phyloP scores from a whole-genome alignment of 2,113 vertebrate species.

The Tachycineta bicolor region DNA sequence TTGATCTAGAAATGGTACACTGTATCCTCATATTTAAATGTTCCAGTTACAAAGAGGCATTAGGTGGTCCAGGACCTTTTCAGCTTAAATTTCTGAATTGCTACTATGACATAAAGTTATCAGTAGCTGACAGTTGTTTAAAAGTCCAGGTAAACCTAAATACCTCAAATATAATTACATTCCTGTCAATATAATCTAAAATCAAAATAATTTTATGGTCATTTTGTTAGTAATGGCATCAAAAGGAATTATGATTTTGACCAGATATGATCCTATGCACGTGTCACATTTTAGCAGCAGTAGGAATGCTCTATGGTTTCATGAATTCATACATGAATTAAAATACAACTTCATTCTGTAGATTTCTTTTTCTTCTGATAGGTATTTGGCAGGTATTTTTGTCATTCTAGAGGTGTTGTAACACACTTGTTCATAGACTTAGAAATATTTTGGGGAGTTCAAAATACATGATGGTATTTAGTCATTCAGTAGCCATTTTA shows the following conservation, averaged over 20 bases:
- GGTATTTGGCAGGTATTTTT: neutral
- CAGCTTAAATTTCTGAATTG: neutral
- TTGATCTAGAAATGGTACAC: neutral
- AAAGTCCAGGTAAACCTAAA: neutral
- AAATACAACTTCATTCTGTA: neutral
- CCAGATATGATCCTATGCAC: neutral
- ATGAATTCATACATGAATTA: neutral
- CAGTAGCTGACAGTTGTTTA: accelerated
- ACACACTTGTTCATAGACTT: neutral
- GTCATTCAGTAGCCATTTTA: neutral
- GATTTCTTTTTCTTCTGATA: neutral
- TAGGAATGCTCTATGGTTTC: neutral
- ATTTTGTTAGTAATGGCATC: neutral
- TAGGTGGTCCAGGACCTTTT: neutral
- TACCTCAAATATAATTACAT: neutral
- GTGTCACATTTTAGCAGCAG: accelerated
- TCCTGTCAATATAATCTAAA: neutral
- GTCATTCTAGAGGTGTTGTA: neutral
- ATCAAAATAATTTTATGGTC: neutral
- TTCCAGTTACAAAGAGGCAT: neutral
- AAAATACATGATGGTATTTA: neutral
- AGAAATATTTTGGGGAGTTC: neutral
- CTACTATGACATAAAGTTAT: neutral
- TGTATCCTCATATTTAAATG: neutral
- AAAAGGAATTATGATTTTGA: neutral